Percentiles rank a stretch among this genome's conserved stretches.
Conservation (phyloP, 2,113 vertebrate species). For the Syrrhaptes paradoxus region DNA sequence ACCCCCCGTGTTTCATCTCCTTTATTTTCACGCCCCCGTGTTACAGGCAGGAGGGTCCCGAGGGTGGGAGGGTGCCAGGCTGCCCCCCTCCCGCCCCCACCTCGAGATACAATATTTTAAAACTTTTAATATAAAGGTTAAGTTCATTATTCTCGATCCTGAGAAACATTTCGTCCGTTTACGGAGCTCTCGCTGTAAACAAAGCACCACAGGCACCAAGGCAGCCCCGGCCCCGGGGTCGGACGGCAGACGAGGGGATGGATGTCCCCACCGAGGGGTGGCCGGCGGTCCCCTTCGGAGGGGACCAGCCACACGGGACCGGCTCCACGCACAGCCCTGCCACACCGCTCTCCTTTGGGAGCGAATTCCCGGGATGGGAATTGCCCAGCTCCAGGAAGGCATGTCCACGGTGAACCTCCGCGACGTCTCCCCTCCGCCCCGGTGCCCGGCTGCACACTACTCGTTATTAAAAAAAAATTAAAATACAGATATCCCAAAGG, state of each 20-base stretch:
- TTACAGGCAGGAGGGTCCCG: background rate
- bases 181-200: constrained; percentile 68
- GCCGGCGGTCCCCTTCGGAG: background rate
- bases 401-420: background rate
- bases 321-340: background rate
- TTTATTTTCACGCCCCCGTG: background rate
- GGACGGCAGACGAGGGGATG: background rate
- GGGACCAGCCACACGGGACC: background rate
- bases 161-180: constrained; percentile 68
- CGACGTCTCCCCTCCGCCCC: background rate
- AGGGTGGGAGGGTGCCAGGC: background rate
- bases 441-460: constrained; percentile 37
- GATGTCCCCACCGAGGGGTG: background rate
- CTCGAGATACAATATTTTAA: background rate
- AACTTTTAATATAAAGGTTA: constrained; percentile 67
- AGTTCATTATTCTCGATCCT: constrained; percentile 69
- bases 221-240: background rate
- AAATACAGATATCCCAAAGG: constrained; percentile 55
- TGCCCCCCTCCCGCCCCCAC: background rate
- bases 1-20: background rate
- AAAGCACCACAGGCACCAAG: constrained; percentile 66
- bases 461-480: constrained; percentile 74
- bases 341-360: constrained; percentile 76
- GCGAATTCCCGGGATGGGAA: constrained; percentile 59
- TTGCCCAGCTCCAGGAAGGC: background rate